Evolutionary conservation across 2,797 vertebrate species (phyloP), one percentile per base, ranked within the genome.

Genomic region (Gymnodraco acuticeps): DNA sequence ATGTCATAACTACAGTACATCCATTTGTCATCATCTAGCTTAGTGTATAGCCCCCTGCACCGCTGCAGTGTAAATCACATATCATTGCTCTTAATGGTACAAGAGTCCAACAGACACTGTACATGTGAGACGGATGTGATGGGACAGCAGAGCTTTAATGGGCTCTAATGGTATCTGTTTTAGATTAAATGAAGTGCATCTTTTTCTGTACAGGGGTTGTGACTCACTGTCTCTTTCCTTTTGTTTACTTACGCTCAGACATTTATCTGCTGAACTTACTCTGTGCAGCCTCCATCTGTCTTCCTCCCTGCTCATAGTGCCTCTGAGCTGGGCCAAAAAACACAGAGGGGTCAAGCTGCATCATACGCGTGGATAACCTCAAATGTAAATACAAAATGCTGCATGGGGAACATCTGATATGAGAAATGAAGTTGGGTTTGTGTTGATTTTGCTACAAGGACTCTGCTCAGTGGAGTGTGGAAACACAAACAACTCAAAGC

Each of bases 11-110:
- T 73, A 51, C 61, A 74, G 62, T 10, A 10, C 1, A 10, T 27
- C 75, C 62, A 89, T 89, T 88, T 80, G 61, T 87, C 88, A 89
- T 85, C 63, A 51, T 64, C 73, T 17, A 61, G 63, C 62, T 41
- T 23, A 9, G 55, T 33, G 64, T 20, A 5, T 27, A 43, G 15
- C 52, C 46, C 10, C 4, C 46, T 66, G 70, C 64, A 77, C 48
- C 61, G 50, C 61, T 74, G 20, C 59, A 55, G 66, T 75, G 82
- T 74, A 83, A 86, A 89, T 88, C 84, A 82, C 71, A 64, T 23
- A 85, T 89, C 58, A 78, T 64, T 76, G 71, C 23, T 51, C 70
- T 72, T 75, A 87, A 84, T 82, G 73, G 69, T 55, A 27, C 70
- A 59, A 17, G 46, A 72, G 70, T 85, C 80, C 75, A 92, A 91